Conservation (phyloP, 2,797 vertebrate genomes). For the Linurgus olivaceus region DNA sequence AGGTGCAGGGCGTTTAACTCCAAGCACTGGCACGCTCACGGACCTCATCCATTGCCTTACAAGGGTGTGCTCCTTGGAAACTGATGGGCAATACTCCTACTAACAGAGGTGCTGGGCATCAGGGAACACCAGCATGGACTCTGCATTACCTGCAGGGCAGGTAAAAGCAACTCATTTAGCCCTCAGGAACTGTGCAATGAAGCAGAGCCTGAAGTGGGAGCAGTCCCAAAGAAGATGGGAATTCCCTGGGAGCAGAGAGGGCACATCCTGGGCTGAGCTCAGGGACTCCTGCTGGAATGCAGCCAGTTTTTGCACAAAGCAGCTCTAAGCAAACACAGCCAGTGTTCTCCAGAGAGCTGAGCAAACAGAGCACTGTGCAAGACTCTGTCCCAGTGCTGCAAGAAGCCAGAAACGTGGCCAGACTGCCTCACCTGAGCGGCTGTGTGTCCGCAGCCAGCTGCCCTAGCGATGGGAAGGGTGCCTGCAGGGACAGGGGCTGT, state of each 20-base stretch:
- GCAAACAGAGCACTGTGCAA: neutral
- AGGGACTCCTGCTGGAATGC: neutral
- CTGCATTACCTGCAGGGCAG: neutral
- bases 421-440: rapidly evolving
- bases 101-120: neutral
- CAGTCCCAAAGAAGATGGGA: neutral
- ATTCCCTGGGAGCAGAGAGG: neutral
- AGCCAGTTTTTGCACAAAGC: neutral
- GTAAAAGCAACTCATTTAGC: neutral
- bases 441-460: rapidly evolving
- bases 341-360: neutral
- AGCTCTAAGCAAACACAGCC: neutral
- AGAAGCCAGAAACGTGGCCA: neutral
- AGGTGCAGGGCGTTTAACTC: neutral
- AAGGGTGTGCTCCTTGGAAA: neutral
- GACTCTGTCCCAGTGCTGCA: neutral
- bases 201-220: neutral
- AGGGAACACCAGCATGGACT: rapidly evolving
- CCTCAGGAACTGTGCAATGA: neutral
- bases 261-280: rapidly evolving
- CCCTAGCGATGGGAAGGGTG: rapidly evolving
- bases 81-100: rapidly evolving
- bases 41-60: neutral
- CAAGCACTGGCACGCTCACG: rapidly evolving
- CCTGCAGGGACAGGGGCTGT: rapidly evolving